A percentile compares a stretch with the other conserved stretches of the same genome.
Evolutionary conservation across 2,888 invertebrate genomes (phyloP).

Genomic region (Lochmaea crataegi): DNA sequence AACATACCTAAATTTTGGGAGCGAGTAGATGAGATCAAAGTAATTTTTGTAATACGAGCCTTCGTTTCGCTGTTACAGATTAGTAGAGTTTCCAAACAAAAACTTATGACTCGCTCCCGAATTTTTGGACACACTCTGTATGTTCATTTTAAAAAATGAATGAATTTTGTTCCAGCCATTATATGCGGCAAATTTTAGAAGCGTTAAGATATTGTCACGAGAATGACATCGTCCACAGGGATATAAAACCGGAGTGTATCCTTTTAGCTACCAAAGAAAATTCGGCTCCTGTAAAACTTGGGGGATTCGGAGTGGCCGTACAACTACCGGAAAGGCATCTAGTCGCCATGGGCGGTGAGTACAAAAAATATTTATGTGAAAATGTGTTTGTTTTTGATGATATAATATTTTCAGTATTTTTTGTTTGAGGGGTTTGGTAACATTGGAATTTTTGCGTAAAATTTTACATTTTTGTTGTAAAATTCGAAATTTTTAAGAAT

Average conservation of each 20-base stretch:
- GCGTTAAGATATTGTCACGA: constrained; percentile 98
- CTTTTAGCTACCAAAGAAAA: constrained; percentile 96
- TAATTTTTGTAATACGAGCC: too few species aligned
- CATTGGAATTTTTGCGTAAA: too few species aligned
- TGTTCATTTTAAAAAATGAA: neutral
- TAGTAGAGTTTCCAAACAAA: too few species aligned
- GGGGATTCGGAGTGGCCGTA: constrained; percentile 97
- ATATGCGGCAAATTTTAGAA: constrained; percentile 98
- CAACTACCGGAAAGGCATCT: constrained; percentile 84
- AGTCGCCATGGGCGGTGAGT: constrained; percentile 55
- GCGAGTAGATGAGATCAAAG: too few species aligned
- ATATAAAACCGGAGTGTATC: constrained; percentile 97
- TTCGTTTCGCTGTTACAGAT: too few species aligned
- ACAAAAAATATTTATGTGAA: neutral
- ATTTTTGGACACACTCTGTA: neutral
- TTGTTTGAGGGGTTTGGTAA: too few species aligned
- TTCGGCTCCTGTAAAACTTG: constrained; percentile 97
- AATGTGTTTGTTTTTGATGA: too few species aligned
- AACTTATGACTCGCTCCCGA: too few species aligned
- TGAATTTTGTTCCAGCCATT: constrained; percentile 80
- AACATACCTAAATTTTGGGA: too few species aligned
- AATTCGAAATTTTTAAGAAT: too few species aligned
- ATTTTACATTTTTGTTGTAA: too few species aligned
- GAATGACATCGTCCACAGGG: constrained; percentile 97
- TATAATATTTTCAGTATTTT: too few species aligned